Percentiles rank a stretch among this genome's conserved stretches.
Conservation (phyloP, 2,113 vertebrate genomes). For the Cisticola juncidis region DNA sequence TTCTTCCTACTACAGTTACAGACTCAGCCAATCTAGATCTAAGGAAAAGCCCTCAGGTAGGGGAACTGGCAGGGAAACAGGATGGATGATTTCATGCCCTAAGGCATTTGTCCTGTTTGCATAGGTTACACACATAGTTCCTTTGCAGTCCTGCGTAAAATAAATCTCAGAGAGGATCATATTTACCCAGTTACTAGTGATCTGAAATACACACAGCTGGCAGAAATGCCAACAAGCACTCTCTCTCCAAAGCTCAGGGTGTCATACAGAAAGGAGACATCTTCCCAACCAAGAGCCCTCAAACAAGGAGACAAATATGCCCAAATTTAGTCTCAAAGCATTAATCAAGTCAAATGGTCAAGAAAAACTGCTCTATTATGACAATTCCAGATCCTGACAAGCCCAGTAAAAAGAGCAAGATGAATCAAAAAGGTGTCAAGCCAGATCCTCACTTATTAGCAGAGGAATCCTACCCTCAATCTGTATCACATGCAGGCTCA, state of each 20-base stretch:
- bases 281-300: background rate
- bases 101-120: background rate
- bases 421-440: background rate
- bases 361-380: background rate
- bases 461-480: background rate
- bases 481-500: background rate
- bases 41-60: background rate
- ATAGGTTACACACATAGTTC: background rate
- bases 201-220: background rate
- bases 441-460: background rate
- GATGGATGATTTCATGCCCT: background rate
- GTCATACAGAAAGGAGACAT: background rate
- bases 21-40: background rate
- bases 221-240: background rate
- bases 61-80: slow-evolving; percentile 4
- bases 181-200: background rate
- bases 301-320: background rate
- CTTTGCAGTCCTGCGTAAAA: background rate
- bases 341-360: background rate
- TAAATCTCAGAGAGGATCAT: background rate
- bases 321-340: background rate
- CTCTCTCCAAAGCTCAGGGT: background rate
- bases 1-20: background rate
- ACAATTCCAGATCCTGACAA: background rate
- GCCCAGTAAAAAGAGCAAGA: background rate